These are phyloP conservation scores for Puma concolor DNA, from an alignment of 2,113 vertebrate genomes.

Conservation along the genomic window DNA sequence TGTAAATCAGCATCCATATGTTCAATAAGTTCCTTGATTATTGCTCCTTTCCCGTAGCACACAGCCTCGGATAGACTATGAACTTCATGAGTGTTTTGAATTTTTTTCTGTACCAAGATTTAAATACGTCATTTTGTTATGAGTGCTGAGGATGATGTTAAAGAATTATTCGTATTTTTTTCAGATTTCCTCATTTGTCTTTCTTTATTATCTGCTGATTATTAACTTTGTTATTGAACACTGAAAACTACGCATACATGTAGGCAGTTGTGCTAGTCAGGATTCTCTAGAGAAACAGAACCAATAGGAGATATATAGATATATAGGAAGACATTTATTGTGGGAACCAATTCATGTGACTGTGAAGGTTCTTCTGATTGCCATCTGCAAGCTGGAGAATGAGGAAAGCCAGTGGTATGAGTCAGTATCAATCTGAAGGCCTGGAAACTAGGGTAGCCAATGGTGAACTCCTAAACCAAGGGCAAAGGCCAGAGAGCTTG, in stretches of 20 bases:
- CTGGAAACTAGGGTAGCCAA: not conserved
- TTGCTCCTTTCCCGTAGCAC: not conserved
- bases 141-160: not conserved
- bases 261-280: not conserved
- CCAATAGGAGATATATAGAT: not conserved
- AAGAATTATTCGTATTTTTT: not conserved
- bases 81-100: not conserved
- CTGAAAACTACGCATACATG: not conserved
- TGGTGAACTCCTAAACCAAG: not conserved
- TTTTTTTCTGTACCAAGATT: not conserved
- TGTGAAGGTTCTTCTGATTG: not conserved
- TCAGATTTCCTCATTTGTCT: not conserved
- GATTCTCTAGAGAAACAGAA: not conserved
- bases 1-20: not conserved
- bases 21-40: not conserved
- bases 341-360: not conserved
- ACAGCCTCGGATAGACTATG: not conserved
- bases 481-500: not conserved
- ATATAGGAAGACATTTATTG: not conserved
- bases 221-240: not conserved
- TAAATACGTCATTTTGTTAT: not conserved
- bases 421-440: not conserved
- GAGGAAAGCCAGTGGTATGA: not conserved
- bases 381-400: not conserved
- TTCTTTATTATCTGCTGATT: not conserved